Evolutionary conservation across 2,113 vertebrate species (phyloP).

Genomic region (Jaculus jaculus): DNA sequence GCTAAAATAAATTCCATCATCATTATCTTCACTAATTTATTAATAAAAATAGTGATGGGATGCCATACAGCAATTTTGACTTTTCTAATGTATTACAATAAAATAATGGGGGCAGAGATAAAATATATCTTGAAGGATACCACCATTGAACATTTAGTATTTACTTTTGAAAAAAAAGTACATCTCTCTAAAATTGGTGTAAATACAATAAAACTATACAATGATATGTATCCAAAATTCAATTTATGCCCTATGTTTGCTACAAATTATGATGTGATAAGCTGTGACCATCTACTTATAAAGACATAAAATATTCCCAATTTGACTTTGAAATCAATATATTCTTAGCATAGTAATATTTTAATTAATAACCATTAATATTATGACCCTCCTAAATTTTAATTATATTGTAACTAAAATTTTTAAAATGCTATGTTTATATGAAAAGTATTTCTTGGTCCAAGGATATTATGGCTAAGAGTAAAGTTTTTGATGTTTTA

Average conservation of each 20-base stretch:
- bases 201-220: background rate
- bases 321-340: conserved; percentile 75
- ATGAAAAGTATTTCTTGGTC: conserved; percentile 51
- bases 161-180: background rate
- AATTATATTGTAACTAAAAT: conserved; percentile 69
- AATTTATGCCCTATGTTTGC: background rate
- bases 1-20: background rate
- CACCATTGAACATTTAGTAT: background rate
- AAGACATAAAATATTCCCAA: conserved; percentile 68
- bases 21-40: background rate
- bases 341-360: conserved; percentile 75
- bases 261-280: conserved; percentile 41
- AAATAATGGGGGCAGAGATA: background rate
- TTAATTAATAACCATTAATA: conserved; percentile 78
- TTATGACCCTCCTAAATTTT: conserved; percentile 79
- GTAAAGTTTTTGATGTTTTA: conserved; percentile 18
- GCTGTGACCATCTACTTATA: background rate
- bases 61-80: background rate
- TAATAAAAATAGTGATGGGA: background rate
- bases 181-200: conserved; percentile 2
- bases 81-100: background rate
- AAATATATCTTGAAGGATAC: conserved; percentile 7
- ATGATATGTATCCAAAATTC: background rate
- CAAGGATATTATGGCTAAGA: conserved; percentile 47
- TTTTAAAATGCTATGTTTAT: conserved; percentile 54